These are phyloP conservation scores for Trochalopteron elliotii DNA, from an alignment of 2,113 vertebrate species.

Conservation along the genomic window DNA sequence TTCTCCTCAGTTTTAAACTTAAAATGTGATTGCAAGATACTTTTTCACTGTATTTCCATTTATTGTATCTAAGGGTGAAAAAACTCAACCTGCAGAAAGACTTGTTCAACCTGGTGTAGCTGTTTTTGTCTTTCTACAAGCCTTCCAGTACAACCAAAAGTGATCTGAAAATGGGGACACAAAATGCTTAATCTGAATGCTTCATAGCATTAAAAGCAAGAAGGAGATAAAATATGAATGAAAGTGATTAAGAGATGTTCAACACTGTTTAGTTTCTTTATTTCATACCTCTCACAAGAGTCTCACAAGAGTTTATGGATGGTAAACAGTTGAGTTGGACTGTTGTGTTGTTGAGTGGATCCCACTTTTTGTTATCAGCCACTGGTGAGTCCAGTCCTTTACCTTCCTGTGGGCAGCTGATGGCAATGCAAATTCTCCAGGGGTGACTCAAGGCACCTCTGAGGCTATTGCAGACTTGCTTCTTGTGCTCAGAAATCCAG, in stretches of 20 bases:
- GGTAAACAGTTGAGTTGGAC: neutral
- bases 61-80: neutral
- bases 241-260: neutral
- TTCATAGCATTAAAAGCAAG: neutral
- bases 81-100: neutral
- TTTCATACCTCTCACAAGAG: neutral
- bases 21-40: neutral
- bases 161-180: neutral
- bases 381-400: neutral
- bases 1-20: neutral
- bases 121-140: neutral
- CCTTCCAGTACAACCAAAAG: neutral
- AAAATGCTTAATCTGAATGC: neutral
- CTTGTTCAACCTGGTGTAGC: neutral
- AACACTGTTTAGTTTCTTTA: neutral
- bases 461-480: neutral
- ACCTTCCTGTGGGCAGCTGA: neutral
- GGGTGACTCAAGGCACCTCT: neutral
- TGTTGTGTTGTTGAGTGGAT: neutral
- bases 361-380: neutral
- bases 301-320: neutral
- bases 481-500: neutral
- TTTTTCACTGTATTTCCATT: neutral
- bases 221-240: neutral
- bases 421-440: neutral